phyloP scores from a whole-genome alignment of 2,113 vertebrate species.

The Phainopepla nitens region DNA sequence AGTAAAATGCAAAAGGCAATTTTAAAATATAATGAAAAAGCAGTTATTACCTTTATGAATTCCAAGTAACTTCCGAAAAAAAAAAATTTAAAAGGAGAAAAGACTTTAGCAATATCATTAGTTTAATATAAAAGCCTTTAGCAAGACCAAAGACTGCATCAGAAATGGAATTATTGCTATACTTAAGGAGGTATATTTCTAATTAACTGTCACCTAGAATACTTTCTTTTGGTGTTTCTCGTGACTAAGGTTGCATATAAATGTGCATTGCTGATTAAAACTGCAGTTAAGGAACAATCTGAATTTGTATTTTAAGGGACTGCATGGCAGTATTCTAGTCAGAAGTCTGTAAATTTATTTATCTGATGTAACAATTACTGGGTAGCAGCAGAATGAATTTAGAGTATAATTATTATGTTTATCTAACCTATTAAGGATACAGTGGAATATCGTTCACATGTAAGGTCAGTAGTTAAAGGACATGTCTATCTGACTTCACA shows the following conservation, averaged over 20 bases:
- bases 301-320: neutral
- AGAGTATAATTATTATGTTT: neutral
- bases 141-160: neutral
- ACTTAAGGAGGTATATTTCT: neutral
- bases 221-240: neutral
- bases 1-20: neutral
- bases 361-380: neutral
- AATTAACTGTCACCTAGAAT: neutral
- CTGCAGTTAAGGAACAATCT: neutral
- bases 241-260: neutral
- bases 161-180: neutral
- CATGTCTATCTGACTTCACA: neutral
- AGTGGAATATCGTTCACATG: neutral
- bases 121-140: neutral
- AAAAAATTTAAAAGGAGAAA: neutral
- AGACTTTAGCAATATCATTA: neutral
- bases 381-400: neutral
- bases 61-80: neutral
- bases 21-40: neutral
- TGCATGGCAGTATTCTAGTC: neutral
- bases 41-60: neutral
- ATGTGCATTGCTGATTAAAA: neutral
- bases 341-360: neutral
- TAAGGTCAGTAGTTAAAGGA: neutral
- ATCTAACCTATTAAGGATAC: neutral